Conservation (phyloP, 2,113 vertebrate genomes). For the Apodemus speciosus region DNA sequence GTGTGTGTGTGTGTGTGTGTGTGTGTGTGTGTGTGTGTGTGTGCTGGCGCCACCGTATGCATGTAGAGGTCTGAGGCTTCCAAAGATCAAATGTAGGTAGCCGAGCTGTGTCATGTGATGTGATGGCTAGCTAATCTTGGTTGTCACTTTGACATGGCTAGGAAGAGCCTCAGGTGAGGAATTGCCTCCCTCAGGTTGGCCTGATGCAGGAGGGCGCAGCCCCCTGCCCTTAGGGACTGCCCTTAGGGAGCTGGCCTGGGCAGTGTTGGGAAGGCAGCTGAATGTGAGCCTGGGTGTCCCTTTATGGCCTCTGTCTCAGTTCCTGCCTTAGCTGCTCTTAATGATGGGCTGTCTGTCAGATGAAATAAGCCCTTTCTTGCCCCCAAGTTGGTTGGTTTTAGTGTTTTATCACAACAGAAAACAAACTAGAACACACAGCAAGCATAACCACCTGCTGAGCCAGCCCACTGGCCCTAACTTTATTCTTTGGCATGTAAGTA, state of each 20-base stretch:
- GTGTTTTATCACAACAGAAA: not conserved
- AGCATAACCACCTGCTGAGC: not conserved
- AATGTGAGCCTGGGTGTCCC: not conserved
- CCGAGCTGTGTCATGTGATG: not conserved
- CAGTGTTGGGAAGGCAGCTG: not conserved
- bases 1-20: not conserved
- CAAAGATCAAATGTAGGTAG: not conserved
- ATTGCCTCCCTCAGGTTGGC: not conserved
- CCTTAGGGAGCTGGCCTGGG: not conserved
- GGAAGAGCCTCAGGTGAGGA: not conserved
- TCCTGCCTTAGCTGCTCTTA: not conserved
- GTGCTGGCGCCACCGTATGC: not conserved
- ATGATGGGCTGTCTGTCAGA: not conserved
- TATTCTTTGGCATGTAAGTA: not conserved
- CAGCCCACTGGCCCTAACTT: not conserved
- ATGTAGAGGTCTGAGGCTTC: not conserved
- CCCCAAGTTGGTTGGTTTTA: not conserved
- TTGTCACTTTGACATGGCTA: not conserved
- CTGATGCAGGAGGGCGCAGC: not conserved
- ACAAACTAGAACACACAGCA: not conserved
- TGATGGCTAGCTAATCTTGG: not conserved
- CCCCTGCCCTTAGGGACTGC: not conserved
- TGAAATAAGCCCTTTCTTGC: not conserved
- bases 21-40: not conserved
- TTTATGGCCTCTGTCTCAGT: not conserved